Conservation (phyloP, 2,797 vertebrate genomes). For the Emydoidea blandingii region DNA sequence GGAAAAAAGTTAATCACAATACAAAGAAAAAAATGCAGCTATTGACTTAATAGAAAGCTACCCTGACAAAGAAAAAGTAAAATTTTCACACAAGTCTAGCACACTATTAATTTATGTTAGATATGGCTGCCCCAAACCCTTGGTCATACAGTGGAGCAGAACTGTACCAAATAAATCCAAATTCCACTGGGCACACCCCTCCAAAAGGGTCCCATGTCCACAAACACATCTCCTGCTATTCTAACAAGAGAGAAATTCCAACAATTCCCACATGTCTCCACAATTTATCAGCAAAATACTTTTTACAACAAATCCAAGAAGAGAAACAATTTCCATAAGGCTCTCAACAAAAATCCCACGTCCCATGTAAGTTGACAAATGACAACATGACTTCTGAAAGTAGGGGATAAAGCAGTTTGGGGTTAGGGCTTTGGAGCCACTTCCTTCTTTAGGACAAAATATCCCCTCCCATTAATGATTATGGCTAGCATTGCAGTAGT, state of each 20-base stretch:
- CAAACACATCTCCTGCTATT: neutral
- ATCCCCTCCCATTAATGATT: neutral
- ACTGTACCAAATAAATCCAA: neutral
- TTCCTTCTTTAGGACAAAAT: neutral
- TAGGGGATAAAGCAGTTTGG: neutral
- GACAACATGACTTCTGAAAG: neutral
- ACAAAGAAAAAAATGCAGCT: neutral
- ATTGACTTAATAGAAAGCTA: neutral
- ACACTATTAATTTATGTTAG: neutral
- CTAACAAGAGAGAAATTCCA: neutral
- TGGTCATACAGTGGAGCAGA: neutral
- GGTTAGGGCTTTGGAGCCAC: neutral
- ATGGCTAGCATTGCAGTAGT: neutral
- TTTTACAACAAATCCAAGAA: neutral
- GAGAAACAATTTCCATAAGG: neutral
- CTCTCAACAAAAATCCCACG: rapidly evolving
- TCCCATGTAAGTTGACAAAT: neutral
- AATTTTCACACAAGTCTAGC: neutral
- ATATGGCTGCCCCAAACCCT: neutral
- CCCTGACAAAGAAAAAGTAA: neutral
- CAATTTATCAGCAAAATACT: neutral
- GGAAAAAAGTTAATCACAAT: neutral
- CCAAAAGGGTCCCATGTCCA: neutral
- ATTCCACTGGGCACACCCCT: neutral
- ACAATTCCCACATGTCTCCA: no score